These are phyloP conservation scores for Rhabdornis inornatus DNA, from an alignment of 2,113 vertebrate species.

Conservation along the genomic window DNA sequence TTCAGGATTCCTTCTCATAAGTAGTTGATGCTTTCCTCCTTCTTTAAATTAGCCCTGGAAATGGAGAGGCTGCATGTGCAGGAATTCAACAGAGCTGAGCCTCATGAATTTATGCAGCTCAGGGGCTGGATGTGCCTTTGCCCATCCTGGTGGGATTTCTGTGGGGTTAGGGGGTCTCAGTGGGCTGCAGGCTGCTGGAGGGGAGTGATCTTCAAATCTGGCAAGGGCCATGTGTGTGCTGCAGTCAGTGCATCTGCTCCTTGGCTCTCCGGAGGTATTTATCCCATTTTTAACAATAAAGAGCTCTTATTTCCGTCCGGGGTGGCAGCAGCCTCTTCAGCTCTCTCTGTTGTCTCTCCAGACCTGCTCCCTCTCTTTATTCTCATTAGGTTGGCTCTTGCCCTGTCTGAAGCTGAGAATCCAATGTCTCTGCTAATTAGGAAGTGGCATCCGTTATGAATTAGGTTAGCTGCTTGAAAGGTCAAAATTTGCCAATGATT, in stretches of 20 bases:
- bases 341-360: slow-evolving; percentile 1
- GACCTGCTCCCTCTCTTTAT: not conserved
- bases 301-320: not conserved
- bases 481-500: slow-evolving; percentile 60
- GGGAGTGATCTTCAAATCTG: not conserved
- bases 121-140: not conserved
- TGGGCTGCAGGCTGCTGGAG: not conserved
- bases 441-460: slow-evolving; percentile 55
- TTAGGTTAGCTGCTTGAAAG: slow-evolving; percentile 66
- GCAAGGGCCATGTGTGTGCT: not conserved
- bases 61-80: not conserved
- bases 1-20: not conserved
- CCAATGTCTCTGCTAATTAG: slow-evolving; percentile 49
- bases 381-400: slow-evolving; percentile 30
- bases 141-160: not conserved
- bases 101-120: not conserved
- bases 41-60: not conserved
- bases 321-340: not conserved
- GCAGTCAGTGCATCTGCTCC: not conserved
- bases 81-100: not conserved
- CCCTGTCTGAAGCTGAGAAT: not conserved
- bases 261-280: not conserved
- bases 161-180: accelerated
- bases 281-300: not conserved
- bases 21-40: not conserved